Base-by-base conservation (phyloP, 2,888 invertebrate species). In the Empis livida region DNA sequence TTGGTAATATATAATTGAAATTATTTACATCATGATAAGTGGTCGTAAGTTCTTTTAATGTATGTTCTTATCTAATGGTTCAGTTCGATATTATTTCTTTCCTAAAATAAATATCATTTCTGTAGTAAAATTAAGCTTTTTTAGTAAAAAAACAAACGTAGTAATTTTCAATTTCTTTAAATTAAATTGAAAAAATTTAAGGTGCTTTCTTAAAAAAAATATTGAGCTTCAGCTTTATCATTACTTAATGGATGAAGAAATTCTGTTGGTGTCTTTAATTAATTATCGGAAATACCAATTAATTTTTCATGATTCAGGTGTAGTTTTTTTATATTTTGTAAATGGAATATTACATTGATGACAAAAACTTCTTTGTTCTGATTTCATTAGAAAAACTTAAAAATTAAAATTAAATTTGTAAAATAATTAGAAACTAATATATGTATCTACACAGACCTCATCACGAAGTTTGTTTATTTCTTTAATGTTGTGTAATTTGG, bases 191-290 rank as follows among this genome's bases (percentile, higher is more conserved):
- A 91, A 74, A 83, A 79, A 11, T 72, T 59, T 5, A 82, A 73
- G 23, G 86, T 74, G 51, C 77, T 74, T 52, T 78, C 73, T 2
- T 84, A 77, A 66, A 94, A 94, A 56, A 91, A 77, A 65, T 86
- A 93, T 65, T 93, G 93, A 1, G 93, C 93, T 68, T 91, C 89
- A 20, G 79, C 81, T 55, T 85, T 83, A 44, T 85, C 78, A 67
- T 85, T 78, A 42, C 81, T 78, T 13, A 84, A 60, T 1, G 88
- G 79, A 23, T 74, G 73, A 10, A 93, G 64, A 59, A 89, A 73
- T 47, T 74, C 72, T 0, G 84, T 79, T 0, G 88, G 85, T 55
- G 76, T 72, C 3, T 59, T 57, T 17, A 86, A 64, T 52, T 76
- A 71, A 52, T 79, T 68, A 57, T 80, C 76, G 1, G 73, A 71